Conservation (phyloP, 2,888 invertebrate species). For the Heliconius charithonia region DNA sequence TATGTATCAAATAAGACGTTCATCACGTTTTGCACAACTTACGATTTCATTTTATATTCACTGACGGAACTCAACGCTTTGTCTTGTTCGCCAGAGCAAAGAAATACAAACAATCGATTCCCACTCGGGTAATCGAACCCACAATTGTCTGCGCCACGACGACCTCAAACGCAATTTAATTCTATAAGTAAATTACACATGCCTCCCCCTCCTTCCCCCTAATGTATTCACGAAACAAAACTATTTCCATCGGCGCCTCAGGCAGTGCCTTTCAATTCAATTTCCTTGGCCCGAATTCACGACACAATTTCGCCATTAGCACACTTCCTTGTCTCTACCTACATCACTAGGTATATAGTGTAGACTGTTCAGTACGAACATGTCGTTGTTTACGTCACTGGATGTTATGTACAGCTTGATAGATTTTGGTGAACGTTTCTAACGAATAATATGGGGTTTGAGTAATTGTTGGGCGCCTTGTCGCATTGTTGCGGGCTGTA, state of each 20-base stretch:
- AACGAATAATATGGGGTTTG: background rate
- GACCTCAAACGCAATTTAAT: background rate
- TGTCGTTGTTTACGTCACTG: constrained; percentile 9
- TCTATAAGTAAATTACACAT: constrained; percentile 1
- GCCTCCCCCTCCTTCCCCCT: background rate
- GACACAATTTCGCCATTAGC: constrained; percentile 51
- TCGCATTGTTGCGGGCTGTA: no score
- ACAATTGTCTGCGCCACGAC: no score
- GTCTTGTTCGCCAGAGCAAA: no score
- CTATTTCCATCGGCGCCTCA: constrained; percentile 33
- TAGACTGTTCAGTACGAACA: background rate
- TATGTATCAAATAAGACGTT: no score
- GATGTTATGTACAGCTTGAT: background rate
- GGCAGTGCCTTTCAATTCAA: constrained; percentile 44
- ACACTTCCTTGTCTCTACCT: constrained; percentile 38
- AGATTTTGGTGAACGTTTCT: background rate
- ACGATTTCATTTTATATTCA: no score
- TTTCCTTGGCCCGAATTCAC: constrained; percentile 41
- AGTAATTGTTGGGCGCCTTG: background rate
- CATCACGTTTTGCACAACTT: no score
- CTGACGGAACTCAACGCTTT: no score
- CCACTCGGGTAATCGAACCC: no score
- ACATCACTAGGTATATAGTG: constrained; percentile 16
- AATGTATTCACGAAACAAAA: constrained; percentile 30
- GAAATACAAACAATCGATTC: no score